These are phyloP conservation scores for Fabriciana adippe DNA, from an alignment of 2,888 invertebrate genomes.

Conservation along the genomic window DNA sequence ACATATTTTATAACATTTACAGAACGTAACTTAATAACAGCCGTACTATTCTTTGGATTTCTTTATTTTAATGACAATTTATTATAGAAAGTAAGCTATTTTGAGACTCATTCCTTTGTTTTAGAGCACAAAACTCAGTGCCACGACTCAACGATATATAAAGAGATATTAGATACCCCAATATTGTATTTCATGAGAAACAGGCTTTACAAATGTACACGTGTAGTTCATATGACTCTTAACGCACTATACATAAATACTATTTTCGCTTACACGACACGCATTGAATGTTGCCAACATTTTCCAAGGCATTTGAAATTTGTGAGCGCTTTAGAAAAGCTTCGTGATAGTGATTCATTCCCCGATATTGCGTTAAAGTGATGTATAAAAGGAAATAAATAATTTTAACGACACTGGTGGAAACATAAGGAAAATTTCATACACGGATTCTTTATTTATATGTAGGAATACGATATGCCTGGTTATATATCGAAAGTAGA, in stretches of 20 bases:
- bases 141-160: conserved; percentile 55
- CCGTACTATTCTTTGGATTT: conserved; percentile 16
- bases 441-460: neutral
- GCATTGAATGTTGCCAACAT: conserved; percentile 17
- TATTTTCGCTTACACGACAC: conserved; percentile 16
- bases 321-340: conserved; percentile 23
- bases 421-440: neutral
- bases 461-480: no score
- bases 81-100: conserved; percentile 5
- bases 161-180: conserved; percentile 58
- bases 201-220: conserved; percentile 27
- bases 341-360: conserved; percentile 35
- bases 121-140: conserved; percentile 31
- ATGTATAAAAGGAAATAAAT: conserved; percentile 14
- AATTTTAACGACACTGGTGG: neutral
- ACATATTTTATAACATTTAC: no score
- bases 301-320: conserved; percentile 28
- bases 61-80: conserved; percentile 6
- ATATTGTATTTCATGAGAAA: conserved; percentile 48
- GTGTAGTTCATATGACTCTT: conserved; percentile 15
- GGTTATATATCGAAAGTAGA: no score
- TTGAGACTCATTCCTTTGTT: conserved; percentile 1
- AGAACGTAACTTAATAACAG: conserved; percentile 5
- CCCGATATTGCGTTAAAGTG: conserved; percentile 24
- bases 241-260: conserved; percentile 22